Conservation (phyloP, 2,888 invertebrate species). For the Cosmopolites sordidus region DNA sequence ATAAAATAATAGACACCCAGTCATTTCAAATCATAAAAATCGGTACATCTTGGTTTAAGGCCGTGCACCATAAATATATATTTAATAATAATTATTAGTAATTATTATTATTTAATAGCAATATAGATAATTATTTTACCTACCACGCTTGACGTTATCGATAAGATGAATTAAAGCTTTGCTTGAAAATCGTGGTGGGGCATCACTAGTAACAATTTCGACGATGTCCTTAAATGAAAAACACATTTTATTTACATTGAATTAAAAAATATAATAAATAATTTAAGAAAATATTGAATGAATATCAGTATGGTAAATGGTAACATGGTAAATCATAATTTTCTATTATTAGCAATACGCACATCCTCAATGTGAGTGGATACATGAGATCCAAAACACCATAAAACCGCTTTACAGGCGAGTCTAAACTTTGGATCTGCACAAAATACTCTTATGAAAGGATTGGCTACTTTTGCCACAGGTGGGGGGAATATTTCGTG, state of each 20-base stretch:
- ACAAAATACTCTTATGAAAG: slow-evolving; percentile 2
- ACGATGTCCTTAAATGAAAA: slow-evolving; percentile 9
- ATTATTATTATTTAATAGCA: background rate
- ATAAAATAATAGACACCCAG: too few species aligned
- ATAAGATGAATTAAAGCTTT: slow-evolving; percentile 8
- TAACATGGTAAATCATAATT: too few species aligned
- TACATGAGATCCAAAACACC: background rate
- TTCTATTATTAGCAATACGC: slow-evolving; percentile 5
- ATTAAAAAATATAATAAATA: background rate
- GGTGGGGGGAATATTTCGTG: background rate
- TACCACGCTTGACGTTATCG: slow-evolving; percentile 15
- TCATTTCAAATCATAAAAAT: too few species aligned
- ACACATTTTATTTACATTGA: background rate
- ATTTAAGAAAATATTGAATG: background rate
- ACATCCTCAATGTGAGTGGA: slow-evolving; percentile 2
- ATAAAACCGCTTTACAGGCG: background rate
- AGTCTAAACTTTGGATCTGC: background rate
- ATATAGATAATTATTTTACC: background rate
- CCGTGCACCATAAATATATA: too few species aligned
- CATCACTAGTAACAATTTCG: background rate
- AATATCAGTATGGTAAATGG: too few species aligned
- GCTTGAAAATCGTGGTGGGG: slow-evolving; percentile 6
- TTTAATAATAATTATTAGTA: too few species aligned
- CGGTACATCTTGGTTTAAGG: too few species aligned
- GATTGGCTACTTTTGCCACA: background rate